These are phyloP conservation scores for Rhegmatorhina hoffmannsi DNA, from an alignment of 2,113 vertebrate species.

Conservation along the genomic window DNA sequence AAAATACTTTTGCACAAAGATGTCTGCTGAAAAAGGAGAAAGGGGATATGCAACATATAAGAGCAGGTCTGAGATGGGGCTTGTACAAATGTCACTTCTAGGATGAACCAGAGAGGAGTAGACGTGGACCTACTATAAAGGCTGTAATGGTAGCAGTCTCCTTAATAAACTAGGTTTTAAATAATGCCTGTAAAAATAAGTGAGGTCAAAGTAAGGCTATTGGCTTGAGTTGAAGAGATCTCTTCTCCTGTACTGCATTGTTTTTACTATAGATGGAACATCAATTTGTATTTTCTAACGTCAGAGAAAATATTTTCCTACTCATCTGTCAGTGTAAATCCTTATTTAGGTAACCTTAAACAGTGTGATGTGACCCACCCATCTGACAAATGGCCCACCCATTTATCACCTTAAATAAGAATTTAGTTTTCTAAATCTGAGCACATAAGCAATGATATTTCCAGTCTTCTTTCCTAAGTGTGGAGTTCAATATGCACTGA, in stretches of 20 bases:
- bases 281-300: background rate
- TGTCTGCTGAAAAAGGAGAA: background rate
- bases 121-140: background rate
- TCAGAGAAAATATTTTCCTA: background rate
- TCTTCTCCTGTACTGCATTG: background rate
- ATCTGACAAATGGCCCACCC: background rate
- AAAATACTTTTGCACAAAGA: background rate
- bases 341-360: background rate
- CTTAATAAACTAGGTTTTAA: background rate
- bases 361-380: rapidly evolving
- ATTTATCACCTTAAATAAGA: background rate
- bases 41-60: background rate
- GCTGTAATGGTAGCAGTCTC: background rate
- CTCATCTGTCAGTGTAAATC: background rate
- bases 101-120: background rate
- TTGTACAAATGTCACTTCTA: background rate
- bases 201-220: background rate
- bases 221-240: background rate
- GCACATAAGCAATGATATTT: background rate
- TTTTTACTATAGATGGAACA: background rate
- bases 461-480: background rate
- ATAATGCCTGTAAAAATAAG: background rate
- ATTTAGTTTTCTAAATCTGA: background rate
- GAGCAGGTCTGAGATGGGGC: background rate
- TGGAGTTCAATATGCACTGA: background rate